Conservation (phyloP, 2,113 vertebrate species). For the Bos javanicus region DNA sequence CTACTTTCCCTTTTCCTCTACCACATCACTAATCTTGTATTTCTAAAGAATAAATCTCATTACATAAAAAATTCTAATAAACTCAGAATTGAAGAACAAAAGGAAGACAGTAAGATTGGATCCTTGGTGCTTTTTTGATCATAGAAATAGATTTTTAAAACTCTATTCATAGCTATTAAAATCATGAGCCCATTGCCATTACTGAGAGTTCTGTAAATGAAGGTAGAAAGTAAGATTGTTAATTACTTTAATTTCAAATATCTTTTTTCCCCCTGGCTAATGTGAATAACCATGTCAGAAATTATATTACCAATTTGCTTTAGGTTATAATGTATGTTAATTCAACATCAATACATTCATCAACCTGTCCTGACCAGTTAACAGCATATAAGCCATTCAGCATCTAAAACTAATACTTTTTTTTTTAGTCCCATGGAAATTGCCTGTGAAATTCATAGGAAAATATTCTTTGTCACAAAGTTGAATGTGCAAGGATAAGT, state of each 20-base stretch:
- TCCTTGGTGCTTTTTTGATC: not conserved
- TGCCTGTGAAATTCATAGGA: slow-evolving; percentile 12
- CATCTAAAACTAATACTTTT: not conserved
- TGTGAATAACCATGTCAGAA: not conserved
- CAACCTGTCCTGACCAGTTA: not conserved
- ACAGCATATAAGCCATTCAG: not conserved
- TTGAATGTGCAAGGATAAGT: slow-evolving; percentile 52
- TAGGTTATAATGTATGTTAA: not conserved
- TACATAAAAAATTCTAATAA: not conserved
- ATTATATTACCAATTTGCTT: not conserved
- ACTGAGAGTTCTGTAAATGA: not conserved
- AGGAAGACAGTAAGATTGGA: not conserved
- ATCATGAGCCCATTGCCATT: not conserved
- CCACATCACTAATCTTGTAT: not conserved
- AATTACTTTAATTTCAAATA: not conserved
- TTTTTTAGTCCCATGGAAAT: not conserved
- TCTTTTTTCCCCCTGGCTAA: accelerated
- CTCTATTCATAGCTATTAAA: not conserved
- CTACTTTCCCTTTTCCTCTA: not conserved
- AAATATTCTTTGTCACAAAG: slow-evolving; percentile 49
- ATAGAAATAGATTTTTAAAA: not conserved
- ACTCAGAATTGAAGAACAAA: not conserved
- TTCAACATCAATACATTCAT: not conserved
- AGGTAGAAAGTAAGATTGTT: not conserved
- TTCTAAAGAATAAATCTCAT: not conserved